phyloP scores from a whole-genome alignment of 2,888 invertebrate species.

The Lasioglossum calceatum region DNA sequence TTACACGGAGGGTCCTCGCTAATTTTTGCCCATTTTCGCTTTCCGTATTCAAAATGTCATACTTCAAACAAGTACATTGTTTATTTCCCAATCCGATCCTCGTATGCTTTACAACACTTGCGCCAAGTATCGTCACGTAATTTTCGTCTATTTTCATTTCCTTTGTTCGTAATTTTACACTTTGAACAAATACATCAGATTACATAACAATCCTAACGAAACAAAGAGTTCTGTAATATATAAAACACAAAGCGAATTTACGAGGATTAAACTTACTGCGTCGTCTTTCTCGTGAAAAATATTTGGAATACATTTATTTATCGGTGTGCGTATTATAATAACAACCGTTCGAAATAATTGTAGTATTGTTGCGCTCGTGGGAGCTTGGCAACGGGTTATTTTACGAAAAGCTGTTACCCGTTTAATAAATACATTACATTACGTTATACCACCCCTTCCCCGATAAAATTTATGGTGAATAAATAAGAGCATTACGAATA shows the following conservation, averaged over 20 bases:
- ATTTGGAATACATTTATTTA: neutral
- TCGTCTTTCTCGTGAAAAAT: neutral
- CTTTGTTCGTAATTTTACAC: neutral
- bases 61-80: neutral
- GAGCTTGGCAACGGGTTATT: neutral
- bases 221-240: neutral
- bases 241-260: neutral
- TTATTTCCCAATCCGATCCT: neutral
- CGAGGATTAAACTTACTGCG: neutral
- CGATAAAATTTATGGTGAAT: neutral
- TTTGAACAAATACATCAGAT: neutral
- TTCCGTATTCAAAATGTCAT: neutral
- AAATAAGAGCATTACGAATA: conserved; percentile 6
- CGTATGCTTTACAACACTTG: neutral
- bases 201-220: neutral
- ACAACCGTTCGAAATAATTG: neutral
- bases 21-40: neutral
- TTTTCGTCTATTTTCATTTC: neutral
- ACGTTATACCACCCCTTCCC: no score
- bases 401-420: neutral
- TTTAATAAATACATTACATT: neutral
- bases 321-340: neutral
- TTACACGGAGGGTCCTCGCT: neutral
- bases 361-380: neutral
- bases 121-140: neutral